Conservation (phyloP, 2,113 vertebrate species). For the Gambusia affinis region DNA sequence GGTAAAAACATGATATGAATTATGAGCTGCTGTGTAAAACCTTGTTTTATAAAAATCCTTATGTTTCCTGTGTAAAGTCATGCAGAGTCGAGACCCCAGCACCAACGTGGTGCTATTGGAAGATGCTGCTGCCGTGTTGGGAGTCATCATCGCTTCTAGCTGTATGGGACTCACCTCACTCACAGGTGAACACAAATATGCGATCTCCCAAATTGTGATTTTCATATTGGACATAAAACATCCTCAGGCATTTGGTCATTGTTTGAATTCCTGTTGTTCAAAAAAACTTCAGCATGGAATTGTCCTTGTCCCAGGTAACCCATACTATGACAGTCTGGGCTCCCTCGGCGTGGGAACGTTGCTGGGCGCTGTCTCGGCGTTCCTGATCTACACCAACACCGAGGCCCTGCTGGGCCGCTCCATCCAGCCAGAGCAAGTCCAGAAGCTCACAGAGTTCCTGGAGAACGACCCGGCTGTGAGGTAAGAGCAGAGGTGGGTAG, state of each 20-base stretch:
- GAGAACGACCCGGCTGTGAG: constrained; percentile 95
- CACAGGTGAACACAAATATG: constrained; percentile 79
- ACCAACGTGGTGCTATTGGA: constrained; percentile 97
- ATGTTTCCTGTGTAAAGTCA: constrained; percentile 79
- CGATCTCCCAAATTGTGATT: not conserved
- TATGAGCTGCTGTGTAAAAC: too few species aligned
- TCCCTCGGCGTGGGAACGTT: constrained; percentile 94
- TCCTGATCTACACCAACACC: constrained; percentile 98
- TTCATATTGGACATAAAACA: not conserved
- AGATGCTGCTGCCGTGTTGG: constrained; percentile 94
- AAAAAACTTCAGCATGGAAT: not conserved
- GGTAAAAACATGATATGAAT: not conserved
- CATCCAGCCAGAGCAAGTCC: constrained; percentile 91
- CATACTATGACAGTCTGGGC: constrained; percentile 91
- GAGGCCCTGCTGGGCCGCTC: constrained; percentile 94
- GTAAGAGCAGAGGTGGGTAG: constrained; percentile 70
- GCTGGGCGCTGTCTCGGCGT: constrained; percentile 90
- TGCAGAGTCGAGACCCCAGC: constrained; percentile 95
- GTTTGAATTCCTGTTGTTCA: not conserved
- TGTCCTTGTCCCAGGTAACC: constrained; percentile 81
- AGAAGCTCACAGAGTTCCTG: constrained; percentile 94
- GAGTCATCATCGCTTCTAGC: constrained; percentile 88
- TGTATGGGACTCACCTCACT: constrained; percentile 97
- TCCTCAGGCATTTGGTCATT: not conserved
- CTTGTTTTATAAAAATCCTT: not conserved